A percentile compares a stretch with the other conserved stretches of the same genome.
Evolutionary conservation across 2,888 invertebrate genomes (phyloP).

Genomic region (Ferrisia virgata): DNA sequence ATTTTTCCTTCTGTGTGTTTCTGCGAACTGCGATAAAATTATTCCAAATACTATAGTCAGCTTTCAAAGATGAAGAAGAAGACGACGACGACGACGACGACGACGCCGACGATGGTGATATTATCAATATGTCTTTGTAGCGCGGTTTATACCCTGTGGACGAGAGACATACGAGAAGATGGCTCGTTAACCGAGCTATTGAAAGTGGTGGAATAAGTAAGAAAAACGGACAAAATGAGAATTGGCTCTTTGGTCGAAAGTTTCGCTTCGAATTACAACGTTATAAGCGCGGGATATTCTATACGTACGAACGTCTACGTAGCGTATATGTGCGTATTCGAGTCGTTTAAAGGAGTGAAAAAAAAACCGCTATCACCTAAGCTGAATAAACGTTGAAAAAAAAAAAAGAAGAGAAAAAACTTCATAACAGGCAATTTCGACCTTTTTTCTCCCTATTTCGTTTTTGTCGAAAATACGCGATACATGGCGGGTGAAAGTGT

Average conservation of each 20-base stretch:
- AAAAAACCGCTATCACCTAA: background rate
- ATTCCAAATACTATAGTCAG: background rate
- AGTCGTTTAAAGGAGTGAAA: background rate
- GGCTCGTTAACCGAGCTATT: background rate
- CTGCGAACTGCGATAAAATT: no score
- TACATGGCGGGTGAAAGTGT: no score
- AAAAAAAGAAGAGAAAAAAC: no score
- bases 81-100: background rate
- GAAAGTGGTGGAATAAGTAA: background rate
- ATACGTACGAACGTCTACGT: no score
- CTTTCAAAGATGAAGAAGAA: no score
- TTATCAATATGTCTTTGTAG: background rate
- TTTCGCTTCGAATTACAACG: background rate
- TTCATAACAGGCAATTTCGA: no score
- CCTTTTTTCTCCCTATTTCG: no score
- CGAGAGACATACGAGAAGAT: background rate
- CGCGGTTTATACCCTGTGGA: background rate
- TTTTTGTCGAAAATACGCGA: no score
- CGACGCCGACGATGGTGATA: background rate
- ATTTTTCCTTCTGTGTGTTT: background rate
- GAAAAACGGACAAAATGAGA: background rate
- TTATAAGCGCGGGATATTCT: background rate
- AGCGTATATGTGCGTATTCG: background rate
- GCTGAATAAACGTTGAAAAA: no score
- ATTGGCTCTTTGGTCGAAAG: background rate